These are phyloP conservation scores for Ophiodon elongatus DNA, from an alignment of 2,113 vertebrate species.

Conservation along the genomic window DNA sequence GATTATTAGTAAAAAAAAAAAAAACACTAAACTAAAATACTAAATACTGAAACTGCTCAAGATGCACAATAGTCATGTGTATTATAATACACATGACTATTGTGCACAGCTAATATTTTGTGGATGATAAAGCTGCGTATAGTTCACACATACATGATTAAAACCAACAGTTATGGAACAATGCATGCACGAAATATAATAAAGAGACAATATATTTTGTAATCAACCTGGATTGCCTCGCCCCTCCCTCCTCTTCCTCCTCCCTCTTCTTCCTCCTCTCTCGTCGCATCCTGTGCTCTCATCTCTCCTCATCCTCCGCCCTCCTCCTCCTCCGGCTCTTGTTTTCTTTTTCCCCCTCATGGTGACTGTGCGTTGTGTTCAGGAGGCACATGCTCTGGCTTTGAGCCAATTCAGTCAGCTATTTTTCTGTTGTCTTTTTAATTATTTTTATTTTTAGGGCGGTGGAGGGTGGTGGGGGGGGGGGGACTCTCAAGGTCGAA, in stretches of 20 bases:
- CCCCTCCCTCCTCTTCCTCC: constrained; percentile 42
- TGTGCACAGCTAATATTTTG: neutral
- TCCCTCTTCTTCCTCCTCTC: neutral
- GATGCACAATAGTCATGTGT: neutral
- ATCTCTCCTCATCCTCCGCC: constrained; percentile 50
- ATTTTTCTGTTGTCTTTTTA: neutral
- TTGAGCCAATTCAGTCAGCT: neutral
- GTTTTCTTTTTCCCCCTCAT: neutral
- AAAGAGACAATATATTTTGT: neutral
- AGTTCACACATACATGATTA: neutral
- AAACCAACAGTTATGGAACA: neutral
- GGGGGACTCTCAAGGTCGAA: constrained; percentile 46
- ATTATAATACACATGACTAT: neutral
- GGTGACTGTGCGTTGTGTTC: constrained; percentile 10
- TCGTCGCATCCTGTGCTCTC: constrained; percentile 53
- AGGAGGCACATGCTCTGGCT: constrained; percentile 7
- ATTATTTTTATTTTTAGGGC: neutral
- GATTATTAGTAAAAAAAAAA: neutral
- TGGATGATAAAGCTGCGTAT: neutral
- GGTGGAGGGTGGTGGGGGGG: neutral
- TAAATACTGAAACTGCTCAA: neutral
- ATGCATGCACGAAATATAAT: neutral
- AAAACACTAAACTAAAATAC: too few relatives aligned
- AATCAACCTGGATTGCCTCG: constrained; percentile 40
- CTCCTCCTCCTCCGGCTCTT: constrained; percentile 24